phyloP scores from a whole-genome alignment of 2,797 vertebrate species.

The Apodemus agrarius region DNA sequence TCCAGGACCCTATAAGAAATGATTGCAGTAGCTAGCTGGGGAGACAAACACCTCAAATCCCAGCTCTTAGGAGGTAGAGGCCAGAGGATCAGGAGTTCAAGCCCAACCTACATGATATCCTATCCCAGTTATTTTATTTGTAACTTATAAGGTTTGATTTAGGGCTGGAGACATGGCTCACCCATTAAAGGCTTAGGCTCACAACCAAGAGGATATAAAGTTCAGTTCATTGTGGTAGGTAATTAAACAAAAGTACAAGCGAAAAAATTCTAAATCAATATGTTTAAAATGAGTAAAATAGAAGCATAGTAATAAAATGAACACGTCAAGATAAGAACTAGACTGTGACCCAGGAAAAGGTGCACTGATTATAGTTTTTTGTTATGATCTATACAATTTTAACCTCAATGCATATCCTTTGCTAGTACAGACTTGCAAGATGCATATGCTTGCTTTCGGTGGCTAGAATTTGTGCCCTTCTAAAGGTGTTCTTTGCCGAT shows the following conservation, averaged over 20 bases:
- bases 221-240: background rate
- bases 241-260: background rate
- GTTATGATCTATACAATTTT: background rate
- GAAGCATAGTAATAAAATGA: constrained; percentile 11
- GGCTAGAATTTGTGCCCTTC: background rate
- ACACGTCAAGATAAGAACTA: background rate
- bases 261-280: background rate
- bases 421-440: background rate
- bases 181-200: background rate
- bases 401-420: background rate
- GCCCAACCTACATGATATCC: background rate
- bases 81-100: background rate
- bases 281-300: background rate
- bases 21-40: background rate
- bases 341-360: background rate
- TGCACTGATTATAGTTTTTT: background rate
- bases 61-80: background rate
- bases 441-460: background rate
- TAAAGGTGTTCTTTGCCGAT: background rate
- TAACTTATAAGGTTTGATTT: background rate
- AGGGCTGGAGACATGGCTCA: background rate
- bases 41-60: background rate
- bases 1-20: background rate
- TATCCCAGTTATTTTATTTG: background rate
- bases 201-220: background rate